These are phyloP conservation scores for Phrynocephalus guinanensis DNA, from an alignment of 2,797 vertebrate genomes.

Conservation along the genomic window DNA sequence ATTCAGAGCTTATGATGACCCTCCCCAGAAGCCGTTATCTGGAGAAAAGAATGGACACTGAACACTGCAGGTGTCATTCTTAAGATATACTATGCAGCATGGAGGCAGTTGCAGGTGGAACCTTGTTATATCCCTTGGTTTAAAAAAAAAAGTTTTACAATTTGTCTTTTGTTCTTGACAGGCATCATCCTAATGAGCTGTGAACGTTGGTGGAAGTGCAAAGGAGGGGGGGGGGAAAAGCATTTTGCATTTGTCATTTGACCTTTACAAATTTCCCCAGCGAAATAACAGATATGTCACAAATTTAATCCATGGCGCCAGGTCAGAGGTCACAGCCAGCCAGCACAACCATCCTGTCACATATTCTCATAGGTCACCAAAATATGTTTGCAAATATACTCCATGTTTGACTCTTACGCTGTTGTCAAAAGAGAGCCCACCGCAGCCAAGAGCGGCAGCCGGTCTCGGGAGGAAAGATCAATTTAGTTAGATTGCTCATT, in stretches of 20 bases:
- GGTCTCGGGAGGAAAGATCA: conserved; percentile 17
- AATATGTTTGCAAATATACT: conserved; percentile 27
- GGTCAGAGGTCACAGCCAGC: conserved; percentile 38
- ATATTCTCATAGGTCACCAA: conserved; percentile 27
- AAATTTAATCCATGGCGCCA: conserved; percentile 55
- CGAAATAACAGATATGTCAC: conserved; percentile 52
- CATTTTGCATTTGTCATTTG: conserved; percentile 44
- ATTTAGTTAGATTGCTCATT: background rate
- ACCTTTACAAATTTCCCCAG: conserved; percentile 61
- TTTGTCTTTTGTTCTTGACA: conserved; percentile 32
- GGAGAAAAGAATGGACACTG: background rate
- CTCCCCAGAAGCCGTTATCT: background rate
- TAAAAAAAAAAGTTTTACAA: conserved; percentile 8
- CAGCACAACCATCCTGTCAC: conserved; percentile 35
- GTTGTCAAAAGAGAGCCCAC: background rate
- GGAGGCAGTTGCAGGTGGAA: background rate
- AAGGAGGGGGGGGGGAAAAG: conserved; percentile 1
- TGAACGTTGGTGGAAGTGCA: conserved; percentile 10
- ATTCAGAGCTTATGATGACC: conserved; percentile 22
- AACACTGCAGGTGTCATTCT: background rate
- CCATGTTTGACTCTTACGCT: background rate
- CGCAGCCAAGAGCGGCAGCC: background rate
- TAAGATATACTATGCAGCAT: background rate
- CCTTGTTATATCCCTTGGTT: conserved; percentile 13
- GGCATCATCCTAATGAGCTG: conserved; percentile 30